A percentile compares a stretch with the other conserved stretches of the same genome.
phyloP scores from a whole-genome alignment of 2,797 vertebrate species.

The Coccyzus lansbergi region DNA sequence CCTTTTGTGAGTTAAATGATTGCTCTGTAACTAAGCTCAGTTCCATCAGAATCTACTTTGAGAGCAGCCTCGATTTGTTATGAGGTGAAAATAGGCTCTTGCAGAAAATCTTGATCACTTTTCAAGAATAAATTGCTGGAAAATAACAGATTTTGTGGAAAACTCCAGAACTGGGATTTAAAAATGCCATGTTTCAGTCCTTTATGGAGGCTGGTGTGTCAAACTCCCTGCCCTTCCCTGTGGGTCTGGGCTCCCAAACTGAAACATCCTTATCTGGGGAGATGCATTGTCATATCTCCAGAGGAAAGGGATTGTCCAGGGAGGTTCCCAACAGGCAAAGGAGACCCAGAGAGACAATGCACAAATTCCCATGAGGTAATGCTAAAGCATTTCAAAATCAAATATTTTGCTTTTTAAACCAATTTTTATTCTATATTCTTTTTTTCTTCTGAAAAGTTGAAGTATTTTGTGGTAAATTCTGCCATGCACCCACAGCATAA shows the following conservation, averaged over 20 bases:
- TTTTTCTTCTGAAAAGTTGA: not conserved
- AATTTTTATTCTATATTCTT: not conserved
- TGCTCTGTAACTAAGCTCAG: constrained; percentile 1
- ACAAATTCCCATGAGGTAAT: not conserved
- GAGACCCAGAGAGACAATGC: not conserved
- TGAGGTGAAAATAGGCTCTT: constrained; percentile 3
- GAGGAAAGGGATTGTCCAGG: not conserved
- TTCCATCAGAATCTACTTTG: not conserved
- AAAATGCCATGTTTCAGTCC: not conserved
- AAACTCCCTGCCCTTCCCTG: not conserved
- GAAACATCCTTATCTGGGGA: not conserved
- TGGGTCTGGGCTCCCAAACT: not conserved
- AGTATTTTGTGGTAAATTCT: not conserved
- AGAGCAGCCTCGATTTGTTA: not conserved
- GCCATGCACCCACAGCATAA: too few relatives aligned
- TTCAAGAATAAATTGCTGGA: not conserved
- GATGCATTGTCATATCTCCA: not conserved
- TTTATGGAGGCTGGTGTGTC: not conserved
- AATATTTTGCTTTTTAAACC: not conserved
- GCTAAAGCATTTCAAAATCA: not conserved
- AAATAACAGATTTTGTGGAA: not conserved
- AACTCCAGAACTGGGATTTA: not conserved
- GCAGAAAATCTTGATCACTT: not conserved
- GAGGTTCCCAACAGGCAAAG: not conserved
- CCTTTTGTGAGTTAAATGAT: constrained; percentile 2